Percentiles rank a stretch among this genome's conserved stretches.
Evolutionary conservation across 2,888 invertebrate species (phyloP).

Genomic region (Poecilobothrus nobilitatus): DNA sequence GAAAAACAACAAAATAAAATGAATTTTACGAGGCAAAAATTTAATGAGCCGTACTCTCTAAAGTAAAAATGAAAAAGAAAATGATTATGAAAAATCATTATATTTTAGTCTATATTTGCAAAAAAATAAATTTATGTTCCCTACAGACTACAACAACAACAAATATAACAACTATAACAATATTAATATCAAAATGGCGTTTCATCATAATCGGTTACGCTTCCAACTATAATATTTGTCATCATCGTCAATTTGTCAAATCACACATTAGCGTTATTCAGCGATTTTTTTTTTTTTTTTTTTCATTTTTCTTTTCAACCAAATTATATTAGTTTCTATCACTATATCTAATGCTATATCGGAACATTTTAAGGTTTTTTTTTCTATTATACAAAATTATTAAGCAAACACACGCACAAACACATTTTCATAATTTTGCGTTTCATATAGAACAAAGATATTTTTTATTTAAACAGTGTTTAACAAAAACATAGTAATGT

Average conservation of each 20-base stretch:
- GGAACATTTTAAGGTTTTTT: not conserved
- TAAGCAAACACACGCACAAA: not conserved
- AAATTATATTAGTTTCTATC: too few relatives aligned
- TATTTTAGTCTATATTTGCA: too few relatives aligned
- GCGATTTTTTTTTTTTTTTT: not conserved
- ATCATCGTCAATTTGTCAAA: conserved; percentile 4
- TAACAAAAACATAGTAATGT: not conserved
- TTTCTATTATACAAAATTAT: too few relatives aligned
- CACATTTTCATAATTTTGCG: too few relatives aligned
- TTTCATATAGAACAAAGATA: too few relatives aligned
- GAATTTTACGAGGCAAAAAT: not conserved
- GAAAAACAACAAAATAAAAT: not conserved
- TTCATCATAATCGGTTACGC: not conserved
- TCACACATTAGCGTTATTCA: not conserved
- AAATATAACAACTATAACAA: not conserved
- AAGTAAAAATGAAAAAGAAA: too few relatives aligned
- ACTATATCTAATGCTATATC: too few relatives aligned
- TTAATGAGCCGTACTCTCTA: not conserved
- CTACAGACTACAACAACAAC: not conserved
- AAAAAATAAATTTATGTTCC: not conserved
- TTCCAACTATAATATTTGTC: not conserved
- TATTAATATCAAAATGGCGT: not conserved
- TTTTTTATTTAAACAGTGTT: not conserved
- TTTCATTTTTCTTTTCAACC: not conserved
- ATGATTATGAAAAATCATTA: too few relatives aligned